Percentiles rank a stretch among this genome's conserved stretches.
phyloP scores from a whole-genome alignment of 2,113 vertebrate species.

The Gopherus evgoodei region DNA sequence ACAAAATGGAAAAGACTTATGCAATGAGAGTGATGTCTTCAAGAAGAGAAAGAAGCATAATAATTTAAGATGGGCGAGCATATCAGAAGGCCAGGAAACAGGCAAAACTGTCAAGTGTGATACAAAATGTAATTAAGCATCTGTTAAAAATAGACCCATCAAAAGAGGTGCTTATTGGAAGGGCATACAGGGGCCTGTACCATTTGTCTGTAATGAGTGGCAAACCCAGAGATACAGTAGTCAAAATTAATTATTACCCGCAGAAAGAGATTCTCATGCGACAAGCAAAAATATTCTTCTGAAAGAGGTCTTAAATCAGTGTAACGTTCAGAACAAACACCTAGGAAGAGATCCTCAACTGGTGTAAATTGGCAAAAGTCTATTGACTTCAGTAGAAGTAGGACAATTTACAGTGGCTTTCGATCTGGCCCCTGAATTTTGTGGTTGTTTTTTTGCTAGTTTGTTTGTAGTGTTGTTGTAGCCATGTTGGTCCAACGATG shows the following conservation, averaged over 20 bases:
- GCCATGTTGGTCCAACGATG: background rate
- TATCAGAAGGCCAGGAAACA: background rate
- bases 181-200: background rate
- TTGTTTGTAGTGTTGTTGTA: background rate
- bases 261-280: background rate
- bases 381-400: background rate
- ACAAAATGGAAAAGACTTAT: background rate
- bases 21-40: background rate
- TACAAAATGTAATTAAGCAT: slow-evolving; percentile 6
- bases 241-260: background rate
- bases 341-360: background rate
- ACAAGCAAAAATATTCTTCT: background rate
- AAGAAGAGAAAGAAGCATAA: background rate
- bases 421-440: background rate
- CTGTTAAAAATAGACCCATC: background rate
- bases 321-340: background rate
- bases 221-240: background rate
- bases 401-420: background rate
- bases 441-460: background rate
- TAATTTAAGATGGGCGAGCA: background rate
- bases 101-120: background rate
- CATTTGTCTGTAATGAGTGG: background rate
- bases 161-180: background rate
- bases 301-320: background rate
- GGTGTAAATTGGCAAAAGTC: background rate